Evolutionary conservation across 2,797 vertebrate species (phyloP).

Genomic region (Gallinago nigripennis): DNA sequence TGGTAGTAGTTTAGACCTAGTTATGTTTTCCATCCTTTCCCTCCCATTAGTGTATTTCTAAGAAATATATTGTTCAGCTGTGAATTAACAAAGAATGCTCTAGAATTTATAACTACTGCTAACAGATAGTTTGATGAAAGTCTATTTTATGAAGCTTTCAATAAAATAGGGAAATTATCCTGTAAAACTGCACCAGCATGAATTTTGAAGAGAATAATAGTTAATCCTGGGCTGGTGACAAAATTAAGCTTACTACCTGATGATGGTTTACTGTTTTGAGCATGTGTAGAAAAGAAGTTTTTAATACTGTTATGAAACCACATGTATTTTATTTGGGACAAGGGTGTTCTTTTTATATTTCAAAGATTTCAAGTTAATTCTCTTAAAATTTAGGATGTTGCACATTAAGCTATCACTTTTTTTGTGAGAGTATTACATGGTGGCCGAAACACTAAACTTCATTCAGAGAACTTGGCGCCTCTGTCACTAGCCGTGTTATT

Average conservation of each 20-base stretch:
- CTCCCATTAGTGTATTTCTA: background rate
- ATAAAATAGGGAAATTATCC: background rate
- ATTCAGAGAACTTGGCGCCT: background rate
- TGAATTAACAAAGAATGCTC: background rate
- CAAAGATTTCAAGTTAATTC: background rate
- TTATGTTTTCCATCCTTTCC: background rate
- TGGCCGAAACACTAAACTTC: background rate
- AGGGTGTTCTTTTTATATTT: background rate
- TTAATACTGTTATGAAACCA: background rate
- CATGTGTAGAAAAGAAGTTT: background rate
- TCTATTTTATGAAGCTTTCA: background rate
- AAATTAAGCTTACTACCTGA: background rate
- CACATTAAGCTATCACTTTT: background rate
- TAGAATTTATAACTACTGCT: background rate
- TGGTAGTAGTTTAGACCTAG: background rate
- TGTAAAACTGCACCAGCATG: background rate
- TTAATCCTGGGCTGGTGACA: background rate
- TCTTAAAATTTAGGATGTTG: conserved; percentile 5
- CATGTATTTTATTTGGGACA: background rate
- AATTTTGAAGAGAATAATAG: background rate
- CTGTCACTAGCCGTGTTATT: background rate
- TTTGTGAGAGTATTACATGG: background rate
- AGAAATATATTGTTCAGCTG: background rate
- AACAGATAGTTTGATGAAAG: background rate
- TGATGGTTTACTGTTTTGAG: background rate